Evolutionary conservation across 2,888 invertebrate species (phyloP).

Genomic region (Amphimallon solstitiale): DNA sequence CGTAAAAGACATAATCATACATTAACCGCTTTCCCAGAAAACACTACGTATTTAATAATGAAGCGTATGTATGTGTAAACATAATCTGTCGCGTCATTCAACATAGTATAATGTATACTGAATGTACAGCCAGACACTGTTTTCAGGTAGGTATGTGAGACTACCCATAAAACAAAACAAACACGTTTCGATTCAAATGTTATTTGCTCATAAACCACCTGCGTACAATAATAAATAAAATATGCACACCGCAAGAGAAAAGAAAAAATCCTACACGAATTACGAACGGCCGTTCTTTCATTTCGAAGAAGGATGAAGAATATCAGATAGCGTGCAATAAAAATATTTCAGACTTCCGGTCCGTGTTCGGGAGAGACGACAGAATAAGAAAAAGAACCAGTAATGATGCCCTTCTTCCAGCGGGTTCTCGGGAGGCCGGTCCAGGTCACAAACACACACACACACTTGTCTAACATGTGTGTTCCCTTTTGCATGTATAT

Average conservation of each 20-base stretch:
- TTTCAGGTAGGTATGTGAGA: not conserved
- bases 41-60: too few relatives aligned
- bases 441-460: not conserved
- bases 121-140: not conserved
- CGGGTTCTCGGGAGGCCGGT: constrained; percentile 1
- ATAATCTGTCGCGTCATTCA: too few relatives aligned
- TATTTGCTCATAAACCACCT: constrained; percentile 28
- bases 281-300: constrained; percentile 25
- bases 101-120: too few relatives aligned
- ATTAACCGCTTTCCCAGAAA: too few relatives aligned
- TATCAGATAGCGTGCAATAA: constrained; percentile 33
- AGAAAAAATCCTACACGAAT: constrained; percentile 24
- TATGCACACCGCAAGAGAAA: constrained; percentile 18
- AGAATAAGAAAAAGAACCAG: constrained; percentile 5
- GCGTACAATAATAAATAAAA: constrained; percentile 20
- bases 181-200: constrained; percentile 29
- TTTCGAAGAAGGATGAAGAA: constrained; percentile 29
- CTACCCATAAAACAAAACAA: constrained; percentile 26
- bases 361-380: constrained; percentile 16
- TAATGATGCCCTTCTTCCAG: constrained; percentile 16
- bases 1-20: too few relatives aligned
- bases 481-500: not conserved
- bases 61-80: too few relatives aligned
- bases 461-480: constrained; percentile 30
- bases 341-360: constrained; percentile 33